Base-by-base conservation (phyloP, 1,140 invertebrate genomes). In the Cepaea nemoralis region DNA sequence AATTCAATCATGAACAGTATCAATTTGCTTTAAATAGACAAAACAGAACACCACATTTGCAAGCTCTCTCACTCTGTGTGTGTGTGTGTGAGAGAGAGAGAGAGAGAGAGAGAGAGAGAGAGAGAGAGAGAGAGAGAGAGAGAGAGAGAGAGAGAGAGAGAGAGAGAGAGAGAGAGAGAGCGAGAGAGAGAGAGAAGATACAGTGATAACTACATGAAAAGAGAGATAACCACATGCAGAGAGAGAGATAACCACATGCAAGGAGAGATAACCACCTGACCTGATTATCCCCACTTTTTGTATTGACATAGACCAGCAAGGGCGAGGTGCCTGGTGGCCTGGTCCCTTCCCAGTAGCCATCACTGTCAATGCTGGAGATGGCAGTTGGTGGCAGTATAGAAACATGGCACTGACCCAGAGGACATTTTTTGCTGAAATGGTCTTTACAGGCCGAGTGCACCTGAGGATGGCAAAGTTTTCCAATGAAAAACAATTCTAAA, bases 291-390 rank as follows among this genome's bases (percentile, higher is more conserved):
- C 97, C 97, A 81, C 97, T 98, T 93, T 98, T 98, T 70, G 97
- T 98, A 92, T 99, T 99, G 84, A 99, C 97, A 90, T 98, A 98
- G 63, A 99, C 97, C 80, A 99, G 93, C 69, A 99, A 94, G 45
- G 97, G 97, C 82, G 95, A 96, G 82, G 95, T 96, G 74, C 94
- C 94, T 80, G 94, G 94, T 77, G 95, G 95, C 92, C 96, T 91
- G 80, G 94, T 93, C n/a, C 95, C 95, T 91, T 97, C 95, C 96
- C 97, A 98, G 75, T 97, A 91, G 96, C 97, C 88, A 89, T 94
- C 86, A 92, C 86, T 89, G 84, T 91, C 96, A 87, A 98, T 96
- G 79, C 95, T 96, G 92, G 98, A 96, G 55, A 99, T 94, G 67
- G 96, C 94, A 0, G 96, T 98, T 16, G 97, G 97, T 31, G 97